Base-by-base conservation (phyloP, 1,140 invertebrate species). In the Diprion similis region DNA sequence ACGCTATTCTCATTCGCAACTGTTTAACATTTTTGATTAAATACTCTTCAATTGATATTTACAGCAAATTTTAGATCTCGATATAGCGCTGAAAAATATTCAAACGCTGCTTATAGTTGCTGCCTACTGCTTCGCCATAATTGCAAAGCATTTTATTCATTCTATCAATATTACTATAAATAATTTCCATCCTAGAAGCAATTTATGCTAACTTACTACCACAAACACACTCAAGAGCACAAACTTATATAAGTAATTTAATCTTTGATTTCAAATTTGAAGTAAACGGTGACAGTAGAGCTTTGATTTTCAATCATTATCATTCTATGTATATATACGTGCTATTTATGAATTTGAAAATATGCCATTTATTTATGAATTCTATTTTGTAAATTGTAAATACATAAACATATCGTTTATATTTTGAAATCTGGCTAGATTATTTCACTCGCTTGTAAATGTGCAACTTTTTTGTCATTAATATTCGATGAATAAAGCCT, bases 131-230 rank as follows among this genome's bases (percentile, higher is more conserved):
- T 68, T 46, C 11, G 17, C 13, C 13, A 46, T 24, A 68, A 10
- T 68, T 18, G 67, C 19, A 37, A 68, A 68, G 67, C 67, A 17
- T 59, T 59, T 59, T 59, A 59, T 17, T 59, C 11, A 8, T 59
- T 59, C 51, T 59, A 0, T 59, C 24, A 37, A 37, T 59, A 46
- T 68, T 66, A 70, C 67, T 66, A 15, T 47, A 17, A 19, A 51
- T 46, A 74, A 67, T 68, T 77, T 71, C 68, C 69, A 15, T 71
- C n/a, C n/a, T 59, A 59, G 11, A 59, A 59, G 51, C 51, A 59
- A 59, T 59, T 51, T 59, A 8, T 59, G 51, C 51, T 59, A 59
- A 59, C 9, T 59, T 59, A 59, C 51, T 59, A 59, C 51, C 51
- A 59, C 51, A 70, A 45, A 48, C 69, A 19, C 9, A 46, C 45